phyloP scores from a whole-genome alignment of 2,113 vertebrate species.

The Pteropus alecto region DNA sequence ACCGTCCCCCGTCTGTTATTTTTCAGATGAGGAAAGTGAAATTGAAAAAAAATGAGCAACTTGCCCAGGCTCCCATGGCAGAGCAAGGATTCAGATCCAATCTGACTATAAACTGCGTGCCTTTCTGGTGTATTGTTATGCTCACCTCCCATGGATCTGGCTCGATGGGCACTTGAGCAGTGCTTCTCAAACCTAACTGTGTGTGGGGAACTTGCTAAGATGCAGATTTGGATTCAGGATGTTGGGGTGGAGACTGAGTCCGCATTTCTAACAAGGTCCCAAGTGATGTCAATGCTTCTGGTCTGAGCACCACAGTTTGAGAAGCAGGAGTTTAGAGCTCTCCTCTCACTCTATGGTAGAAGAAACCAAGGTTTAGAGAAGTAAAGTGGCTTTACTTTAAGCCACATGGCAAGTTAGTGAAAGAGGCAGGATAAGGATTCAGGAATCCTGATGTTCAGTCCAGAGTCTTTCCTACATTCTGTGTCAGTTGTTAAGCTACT shows the following conservation, averaged over 20 bases:
- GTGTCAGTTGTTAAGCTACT: background rate
- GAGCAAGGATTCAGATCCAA: background rate
- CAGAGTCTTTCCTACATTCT: background rate
- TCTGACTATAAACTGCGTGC: background rate
- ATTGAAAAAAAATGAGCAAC: background rate
- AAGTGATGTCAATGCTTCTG: background rate
- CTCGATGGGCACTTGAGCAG: background rate
- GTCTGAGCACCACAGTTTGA: background rate
- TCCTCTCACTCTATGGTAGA: background rate
- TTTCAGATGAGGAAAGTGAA: background rate
- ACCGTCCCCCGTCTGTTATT: fast-evolving
- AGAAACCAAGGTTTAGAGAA: background rate
- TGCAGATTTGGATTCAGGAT: background rate
- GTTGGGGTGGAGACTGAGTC: background rate
- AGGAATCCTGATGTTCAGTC: background rate
- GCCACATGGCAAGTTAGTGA: background rate
- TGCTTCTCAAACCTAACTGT: background rate
- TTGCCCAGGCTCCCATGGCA: background rate
- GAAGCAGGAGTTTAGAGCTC: background rate
- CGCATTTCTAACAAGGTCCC: background rate
- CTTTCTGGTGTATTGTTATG: background rate
- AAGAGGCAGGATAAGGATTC: background rate
- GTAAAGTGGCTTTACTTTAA: background rate
- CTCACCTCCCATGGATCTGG: background rate
- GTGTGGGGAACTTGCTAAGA: background rate